Evolutionary conservation across 2,113 vertebrate genomes (phyloP).

Genomic region (Poeciliopsis retropinna): DNA sequence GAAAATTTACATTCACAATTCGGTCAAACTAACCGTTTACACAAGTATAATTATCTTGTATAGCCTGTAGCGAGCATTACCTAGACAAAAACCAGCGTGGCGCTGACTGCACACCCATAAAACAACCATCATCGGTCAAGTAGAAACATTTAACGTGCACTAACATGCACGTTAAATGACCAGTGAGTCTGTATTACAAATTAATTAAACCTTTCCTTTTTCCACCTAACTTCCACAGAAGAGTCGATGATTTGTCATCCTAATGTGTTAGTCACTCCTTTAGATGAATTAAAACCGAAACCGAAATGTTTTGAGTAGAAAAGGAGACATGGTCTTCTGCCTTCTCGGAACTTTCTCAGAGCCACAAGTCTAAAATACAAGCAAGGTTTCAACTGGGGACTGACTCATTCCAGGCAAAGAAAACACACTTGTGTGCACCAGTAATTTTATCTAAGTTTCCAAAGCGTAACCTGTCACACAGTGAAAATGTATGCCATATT

Average conservation of each 20-base stretch:
- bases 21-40: conserved; percentile 16
- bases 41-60: conserved; percentile 10
- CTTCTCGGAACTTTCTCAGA: conserved; percentile 31
- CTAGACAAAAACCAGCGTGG: not conserved
- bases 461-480: conserved; percentile 48
- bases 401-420: conserved; percentile 31
- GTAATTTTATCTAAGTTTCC: conserved; percentile 42
- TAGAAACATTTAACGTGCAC: conserved; percentile 9
- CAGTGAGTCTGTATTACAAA: not conserved
- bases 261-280: conserved; percentile 22
- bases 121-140: conserved; percentile 7
- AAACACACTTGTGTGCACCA: conserved; percentile 50
- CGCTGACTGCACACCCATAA: conserved; percentile 7
- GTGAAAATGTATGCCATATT: conserved; percentile 36
- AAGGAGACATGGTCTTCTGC: conserved; percentile 15
- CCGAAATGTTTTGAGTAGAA: conserved; percentile 18
- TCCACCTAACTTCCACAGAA: conserved; percentile 22
- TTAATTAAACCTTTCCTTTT: conserved; percentile 11
- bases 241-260: conserved; percentile 8
- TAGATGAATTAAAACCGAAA: conserved; percentile 28
- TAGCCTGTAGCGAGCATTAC: conserved; percentile 12
- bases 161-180: too few species aligned
- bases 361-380: conserved; percentile 40
- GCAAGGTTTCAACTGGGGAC: conserved; percentile 21
- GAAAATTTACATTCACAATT: conserved; percentile 35